Evolutionary conservation across 1,140 invertebrate species (phyloP), one percentile per base, ranked within the genome.

Genomic region (Ceratina australensis): DNA sequence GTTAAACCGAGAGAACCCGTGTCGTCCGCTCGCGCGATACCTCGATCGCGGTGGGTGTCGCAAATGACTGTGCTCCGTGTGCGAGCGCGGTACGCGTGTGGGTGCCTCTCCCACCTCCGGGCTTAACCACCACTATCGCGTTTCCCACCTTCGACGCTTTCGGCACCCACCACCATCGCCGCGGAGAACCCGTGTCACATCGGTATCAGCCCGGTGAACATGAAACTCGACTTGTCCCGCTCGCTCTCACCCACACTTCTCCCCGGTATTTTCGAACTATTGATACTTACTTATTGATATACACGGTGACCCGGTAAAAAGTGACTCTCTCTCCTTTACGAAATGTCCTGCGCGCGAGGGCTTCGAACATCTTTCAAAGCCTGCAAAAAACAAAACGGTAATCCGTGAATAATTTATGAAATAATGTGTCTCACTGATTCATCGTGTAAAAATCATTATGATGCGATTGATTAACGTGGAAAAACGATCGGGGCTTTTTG

Each of bases 31-130:
- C 49, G 79, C 61, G 75, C 65, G 82, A 81, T 87, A 84, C 81
- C 81, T 86, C 81, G 83, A 85, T 87, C 66, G 73, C 85, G 79
- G 82, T 86, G 83, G 87, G 82, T 88, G 87, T 87, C 83, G 83
- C 83, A 86, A 87, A 87, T 87, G 78, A 85, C 84, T 82, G 78
- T 81, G 82, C 78, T 26, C 60, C 59, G 63, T 80, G 65, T 74
- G 66, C 80, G 78, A 85, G 64, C 57, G 72, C 66, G 76, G 72
- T 76, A 69, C 79, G 72, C 82, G 87, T 86, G 87, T 87, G 83
- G 82, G 88, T 87, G 85, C 83, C 72, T 49, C 77, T 81, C 74
- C 83, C 74, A 60, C 71, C 22, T 12, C 24, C 20, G 3, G 8
- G 20, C 12, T 69, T 3, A 42, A 64, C 72, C 28, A 24, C 61